Evolutionary conservation across 2,888 invertebrate species (phyloP).

Genomic region (Neria commutata): DNA sequence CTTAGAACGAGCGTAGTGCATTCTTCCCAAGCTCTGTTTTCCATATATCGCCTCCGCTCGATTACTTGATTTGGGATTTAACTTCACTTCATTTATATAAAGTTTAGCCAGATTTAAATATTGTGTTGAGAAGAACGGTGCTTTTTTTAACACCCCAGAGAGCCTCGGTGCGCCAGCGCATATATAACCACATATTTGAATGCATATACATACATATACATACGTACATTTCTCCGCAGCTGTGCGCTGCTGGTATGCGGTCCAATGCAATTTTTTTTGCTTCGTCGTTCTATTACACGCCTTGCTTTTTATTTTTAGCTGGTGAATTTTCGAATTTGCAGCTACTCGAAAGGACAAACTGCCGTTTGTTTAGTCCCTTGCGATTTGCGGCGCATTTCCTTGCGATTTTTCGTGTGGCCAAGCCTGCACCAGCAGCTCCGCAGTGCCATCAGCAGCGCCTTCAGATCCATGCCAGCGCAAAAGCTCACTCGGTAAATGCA

Average conservation of each 20-base stretch:
- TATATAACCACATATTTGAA: no score
- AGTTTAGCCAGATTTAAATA: no score
- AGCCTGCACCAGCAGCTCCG: background rate
- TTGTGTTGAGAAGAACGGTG: no score
- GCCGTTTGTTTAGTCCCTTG: conserved; percentile 20
- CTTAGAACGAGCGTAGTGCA: no score
- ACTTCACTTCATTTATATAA: no score
- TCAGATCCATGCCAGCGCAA: background rate
- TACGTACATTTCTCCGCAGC: background rate
- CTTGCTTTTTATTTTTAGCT: conserved; percentile 5
- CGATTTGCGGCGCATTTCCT: conserved; percentile 23
- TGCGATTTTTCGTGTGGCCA: conserved; percentile 26
- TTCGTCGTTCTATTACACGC: conserved; percentile 32
- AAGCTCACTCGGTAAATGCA: conserved; percentile 46
- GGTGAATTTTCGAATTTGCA: conserved; percentile 5
- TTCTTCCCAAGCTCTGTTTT: no score
- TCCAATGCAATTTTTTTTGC: conserved; percentile 7
- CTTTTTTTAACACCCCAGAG: no score
- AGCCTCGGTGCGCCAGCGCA: no score
- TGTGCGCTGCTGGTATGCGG: background rate
- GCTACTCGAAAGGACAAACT: conserved; percentile 9
- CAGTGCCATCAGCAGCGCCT: background rate
- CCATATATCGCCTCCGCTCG: no score
- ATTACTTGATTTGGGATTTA: no score
- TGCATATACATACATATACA: no score